Evolutionary conservation across 2,888 invertebrate species (phyloP).

Genomic region (Coremacera marginata): DNA sequence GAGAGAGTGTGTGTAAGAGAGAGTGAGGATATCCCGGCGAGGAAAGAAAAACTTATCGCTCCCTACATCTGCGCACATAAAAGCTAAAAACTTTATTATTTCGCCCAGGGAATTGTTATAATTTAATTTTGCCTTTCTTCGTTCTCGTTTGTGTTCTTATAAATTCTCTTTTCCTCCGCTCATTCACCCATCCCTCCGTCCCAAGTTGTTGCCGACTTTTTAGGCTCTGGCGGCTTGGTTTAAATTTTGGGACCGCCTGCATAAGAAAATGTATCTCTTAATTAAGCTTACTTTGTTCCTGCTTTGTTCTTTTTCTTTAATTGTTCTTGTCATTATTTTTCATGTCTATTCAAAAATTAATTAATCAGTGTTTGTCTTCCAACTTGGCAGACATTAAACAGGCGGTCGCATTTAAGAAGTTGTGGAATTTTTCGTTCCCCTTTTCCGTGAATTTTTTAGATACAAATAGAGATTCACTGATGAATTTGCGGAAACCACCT

Average conservation of each 20-base stretch:
- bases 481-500: no score
- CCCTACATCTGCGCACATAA: slow-evolving; percentile 48
- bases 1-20: not conserved
- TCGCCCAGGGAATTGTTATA: slow-evolving; percentile 53
- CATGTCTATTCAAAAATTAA: not conserved
- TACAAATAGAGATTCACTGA: no score
- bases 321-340: not conserved
- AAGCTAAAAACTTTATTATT: slow-evolving; percentile 50
- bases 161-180: slow-evolving; percentile 34
- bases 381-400: not conserved
- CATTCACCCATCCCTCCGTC: slow-evolving; percentile 17
- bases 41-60: slow-evolving; percentile 42
- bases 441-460: no score
- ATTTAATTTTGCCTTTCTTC: slow-evolving; percentile 51
- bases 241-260: not conserved
- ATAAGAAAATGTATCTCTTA: slow-evolving; percentile 23
- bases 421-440: no score
- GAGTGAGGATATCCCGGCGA: not conserved
- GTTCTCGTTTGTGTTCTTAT: slow-evolving; percentile 24
- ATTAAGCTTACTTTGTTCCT: slow-evolving; percentile 18
- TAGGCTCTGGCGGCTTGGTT: not conserved
- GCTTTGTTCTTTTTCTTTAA: not conserved
- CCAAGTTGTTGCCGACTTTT: not conserved
- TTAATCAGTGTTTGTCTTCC: slow-evolving; percentile 4
- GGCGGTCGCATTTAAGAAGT: no score